A percentile compares a stretch with the other conserved stretches of the same genome.
These are phyloP conservation scores for Torymus texanus DNA, from an alignment of 2,888 invertebrate genomes.

Conservation along the genomic window DNA sequence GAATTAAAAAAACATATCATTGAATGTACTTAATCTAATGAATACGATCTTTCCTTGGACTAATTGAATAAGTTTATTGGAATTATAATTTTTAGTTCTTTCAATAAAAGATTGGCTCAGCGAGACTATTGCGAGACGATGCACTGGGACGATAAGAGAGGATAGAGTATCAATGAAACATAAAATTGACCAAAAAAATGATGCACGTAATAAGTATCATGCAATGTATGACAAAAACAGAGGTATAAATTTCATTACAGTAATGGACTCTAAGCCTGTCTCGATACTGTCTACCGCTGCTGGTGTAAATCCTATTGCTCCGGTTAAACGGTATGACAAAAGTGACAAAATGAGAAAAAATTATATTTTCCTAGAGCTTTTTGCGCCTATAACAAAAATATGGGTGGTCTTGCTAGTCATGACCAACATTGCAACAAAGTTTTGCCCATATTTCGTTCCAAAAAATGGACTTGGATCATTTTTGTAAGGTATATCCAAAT, in stretches of 20 bases:
- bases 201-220: too few relatives aligned
- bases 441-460: conserved; percentile 11
- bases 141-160: too few relatives aligned
- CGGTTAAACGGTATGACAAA: conserved; percentile 30
- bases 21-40: conserved; percentile 3
- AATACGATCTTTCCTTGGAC: conserved; percentile 43
- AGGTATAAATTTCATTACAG: conserved; percentile 39
- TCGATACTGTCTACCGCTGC: conserved; percentile 24
- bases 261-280: conserved; percentile 22
- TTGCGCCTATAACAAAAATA: conserved; percentile 23
- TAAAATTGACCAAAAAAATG: too few relatives aligned
- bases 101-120: conserved; percentile 36
- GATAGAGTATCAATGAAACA: too few relatives aligned
- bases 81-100: conserved; percentile 38
- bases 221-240: conserved; percentile 42
- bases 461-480: conserved; percentile 39
- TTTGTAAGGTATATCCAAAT: conserved; percentile 8
- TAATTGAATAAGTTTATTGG: conserved; percentile 29
- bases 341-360: conserved; percentile 17
- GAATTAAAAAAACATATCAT: too few relatives aligned
- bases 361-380: conserved; percentile 15
- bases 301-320: conserved; percentile 25
- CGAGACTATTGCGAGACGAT: background rate
- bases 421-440: conserved; percentile 29
- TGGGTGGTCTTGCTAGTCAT: conserved; percentile 38